A percentile compares a stretch with the other conserved stretches of the same genome.
Evolutionary conservation across 2,113 vertebrate genomes (phyloP).

Genomic region (Melospiza georgiana): DNA sequence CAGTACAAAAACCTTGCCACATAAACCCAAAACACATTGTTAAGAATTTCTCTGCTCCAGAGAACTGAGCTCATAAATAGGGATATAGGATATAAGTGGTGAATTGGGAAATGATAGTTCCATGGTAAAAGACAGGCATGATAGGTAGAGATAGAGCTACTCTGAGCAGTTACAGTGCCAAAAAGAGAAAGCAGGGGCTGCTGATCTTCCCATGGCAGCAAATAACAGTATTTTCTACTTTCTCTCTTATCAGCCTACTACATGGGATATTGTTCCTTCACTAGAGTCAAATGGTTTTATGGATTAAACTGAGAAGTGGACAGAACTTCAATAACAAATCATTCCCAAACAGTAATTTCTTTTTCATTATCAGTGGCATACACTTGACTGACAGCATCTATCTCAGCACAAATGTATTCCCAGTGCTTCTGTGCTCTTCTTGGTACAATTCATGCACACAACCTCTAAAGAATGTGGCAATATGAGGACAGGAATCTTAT

Average conservation of each 20-base stretch:
- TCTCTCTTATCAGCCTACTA: conserved; percentile 44
- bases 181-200: not conserved
- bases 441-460: not conserved
- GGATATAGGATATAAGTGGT: not conserved
- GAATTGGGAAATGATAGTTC: not conserved
- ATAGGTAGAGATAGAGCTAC: not conserved
- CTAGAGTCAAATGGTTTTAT: conserved; percentile 52
- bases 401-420: not conserved
- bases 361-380: conserved; percentile 53
- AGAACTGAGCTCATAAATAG: not conserved
- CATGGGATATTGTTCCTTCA: conserved; percentile 38
- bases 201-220: conserved; percentile 6
- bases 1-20: not conserved
- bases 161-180: not conserved
- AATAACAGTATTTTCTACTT: conserved; percentile 42
- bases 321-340: conserved; percentile 71
- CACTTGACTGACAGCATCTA: conserved; percentile 57
- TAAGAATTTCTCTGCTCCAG: not conserved
- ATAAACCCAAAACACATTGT: not conserved
- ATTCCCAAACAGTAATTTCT: conserved; percentile 58
- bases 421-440: not conserved
- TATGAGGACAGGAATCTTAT: conserved; percentile 12
- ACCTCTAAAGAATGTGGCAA: conserved; percentile 9
- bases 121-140: not conserved
- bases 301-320: conserved; percentile 63